Percentiles rank a stretch among this genome's conserved stretches.
Conservation (phyloP, 2,888 invertebrate species). For the Agrotis ipsilon region DNA sequence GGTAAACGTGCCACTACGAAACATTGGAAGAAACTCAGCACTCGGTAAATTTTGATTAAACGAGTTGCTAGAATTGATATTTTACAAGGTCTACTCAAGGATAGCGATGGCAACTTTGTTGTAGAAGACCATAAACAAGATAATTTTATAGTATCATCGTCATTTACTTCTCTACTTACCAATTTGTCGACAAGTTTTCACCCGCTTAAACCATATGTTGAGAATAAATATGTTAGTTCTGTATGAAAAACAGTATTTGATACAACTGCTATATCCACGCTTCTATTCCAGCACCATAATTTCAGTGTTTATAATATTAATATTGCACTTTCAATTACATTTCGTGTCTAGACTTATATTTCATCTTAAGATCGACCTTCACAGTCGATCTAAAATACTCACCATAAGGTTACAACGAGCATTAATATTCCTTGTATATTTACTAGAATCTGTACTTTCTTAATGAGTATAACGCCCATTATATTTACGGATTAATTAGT, state of each 20-base stretch:
- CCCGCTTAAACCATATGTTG: not conserved
- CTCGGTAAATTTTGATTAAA: constrained; percentile 9
- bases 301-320: not conserved
- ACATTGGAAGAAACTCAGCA: not conserved
- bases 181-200: not conserved
- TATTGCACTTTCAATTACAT: not conserved
- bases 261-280: not conserved
- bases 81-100: not conserved
- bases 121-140: not conserved
- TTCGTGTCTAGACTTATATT: not conserved
- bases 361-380: constrained; percentile 25
- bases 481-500: constrained; percentile 49
- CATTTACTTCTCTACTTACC: not conserved
- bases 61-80: constrained; percentile 11
- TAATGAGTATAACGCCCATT: constrained; percentile 36
- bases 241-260: not conserved
- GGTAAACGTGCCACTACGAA: constrained; percentile 47
- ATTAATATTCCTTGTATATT: constrained; percentile 39
- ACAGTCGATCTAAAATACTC: constrained; percentile 4
- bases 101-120: not conserved
- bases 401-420: constrained; percentile 30
- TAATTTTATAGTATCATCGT: not conserved
- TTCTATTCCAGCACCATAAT: not conserved
- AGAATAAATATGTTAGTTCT: not conserved
- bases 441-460: constrained; percentile 24